A percentile compares a stretch with the other conserved stretches of the same genome.
Conservation (phyloP, 2,797 vertebrate species). For the Rhabdophis nuchalis region DNA sequence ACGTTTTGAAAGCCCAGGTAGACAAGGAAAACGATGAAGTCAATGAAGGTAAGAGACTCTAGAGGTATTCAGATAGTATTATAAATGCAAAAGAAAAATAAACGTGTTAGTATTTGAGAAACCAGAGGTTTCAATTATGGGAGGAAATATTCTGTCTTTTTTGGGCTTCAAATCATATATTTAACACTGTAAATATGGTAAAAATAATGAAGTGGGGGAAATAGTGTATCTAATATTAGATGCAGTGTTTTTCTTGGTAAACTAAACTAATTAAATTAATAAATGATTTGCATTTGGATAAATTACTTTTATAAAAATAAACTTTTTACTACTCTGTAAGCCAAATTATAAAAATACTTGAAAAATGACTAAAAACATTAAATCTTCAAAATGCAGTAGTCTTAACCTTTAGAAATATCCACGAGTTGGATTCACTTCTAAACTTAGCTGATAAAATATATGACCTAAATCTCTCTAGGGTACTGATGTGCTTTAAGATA, state of each 20-base stretch:
- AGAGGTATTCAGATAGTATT: neutral
- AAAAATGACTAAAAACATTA: slow-evolving; percentile 2
- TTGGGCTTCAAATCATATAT: neutral
- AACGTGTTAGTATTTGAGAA: neutral
- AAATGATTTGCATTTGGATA: neutral
- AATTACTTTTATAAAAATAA: neutral
- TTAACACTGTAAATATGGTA: neutral
- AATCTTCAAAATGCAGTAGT: neutral
- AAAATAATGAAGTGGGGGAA: neutral
- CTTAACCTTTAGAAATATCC: neutral
- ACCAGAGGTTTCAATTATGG: neutral
- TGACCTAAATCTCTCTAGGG: neutral
- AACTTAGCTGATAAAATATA: neutral
- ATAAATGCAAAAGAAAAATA: neutral
- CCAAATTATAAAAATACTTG: neutral
- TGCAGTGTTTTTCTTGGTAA: neutral
- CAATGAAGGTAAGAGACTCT: slow-evolving; percentile 78
- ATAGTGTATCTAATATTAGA: neutral
- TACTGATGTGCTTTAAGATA: neutral
- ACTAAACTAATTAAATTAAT: neutral
- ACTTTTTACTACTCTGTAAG: neutral
- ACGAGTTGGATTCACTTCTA: neutral
- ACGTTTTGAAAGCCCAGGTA: slow-evolving; percentile 87
- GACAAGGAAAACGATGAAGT: slow-evolving; percentile 89
- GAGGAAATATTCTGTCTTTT: neutral